Evolutionary conservation across 2,113 vertebrate species (phyloP).

Genomic region (Psittacara wagleri): DNA sequence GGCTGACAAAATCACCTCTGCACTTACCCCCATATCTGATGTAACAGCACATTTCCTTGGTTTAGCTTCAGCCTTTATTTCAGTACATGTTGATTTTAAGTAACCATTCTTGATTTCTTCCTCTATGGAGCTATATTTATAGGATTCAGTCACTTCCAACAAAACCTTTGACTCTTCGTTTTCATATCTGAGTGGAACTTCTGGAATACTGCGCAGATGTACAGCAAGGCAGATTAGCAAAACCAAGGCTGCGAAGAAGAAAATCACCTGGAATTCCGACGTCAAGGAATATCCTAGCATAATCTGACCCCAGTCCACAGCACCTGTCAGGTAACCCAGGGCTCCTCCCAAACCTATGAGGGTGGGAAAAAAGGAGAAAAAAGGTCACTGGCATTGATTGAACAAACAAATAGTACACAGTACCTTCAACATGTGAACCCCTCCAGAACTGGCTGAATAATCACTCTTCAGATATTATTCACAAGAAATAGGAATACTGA

Average conservation of each 20-base stretch:
- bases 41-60: conserved; percentile 59
- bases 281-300: conserved; percentile 80
- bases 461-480: not conserved
- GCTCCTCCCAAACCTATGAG: conserved; percentile 90
- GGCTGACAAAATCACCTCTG: not conserved
- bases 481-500: not conserved
- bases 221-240: conserved; percentile 81
- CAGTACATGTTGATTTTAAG: conserved; percentile 46
- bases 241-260: conserved; percentile 85
- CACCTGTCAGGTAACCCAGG: conserved; percentile 90
- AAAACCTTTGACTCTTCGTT: conserved; percentile 7
- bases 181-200: conserved; percentile 76
- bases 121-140: conserved; percentile 77
- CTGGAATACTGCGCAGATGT: conserved; percentile 93
- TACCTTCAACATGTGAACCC: not conserved
- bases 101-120: conserved; percentile 63
- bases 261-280: conserved; percentile 97
- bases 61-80: conserved; percentile 66
- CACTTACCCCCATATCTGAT: conserved; percentile 73
- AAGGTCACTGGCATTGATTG: not conserved
- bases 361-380: not conserved
- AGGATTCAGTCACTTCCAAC: conserved; percentile 50
- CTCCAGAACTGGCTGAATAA: not conserved
- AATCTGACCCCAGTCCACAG: conserved; percentile 91
- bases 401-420: not conserved